Evolutionary conservation across 2,888 invertebrate species (phyloP).

Genomic region (Tinea trinotella): DNA sequence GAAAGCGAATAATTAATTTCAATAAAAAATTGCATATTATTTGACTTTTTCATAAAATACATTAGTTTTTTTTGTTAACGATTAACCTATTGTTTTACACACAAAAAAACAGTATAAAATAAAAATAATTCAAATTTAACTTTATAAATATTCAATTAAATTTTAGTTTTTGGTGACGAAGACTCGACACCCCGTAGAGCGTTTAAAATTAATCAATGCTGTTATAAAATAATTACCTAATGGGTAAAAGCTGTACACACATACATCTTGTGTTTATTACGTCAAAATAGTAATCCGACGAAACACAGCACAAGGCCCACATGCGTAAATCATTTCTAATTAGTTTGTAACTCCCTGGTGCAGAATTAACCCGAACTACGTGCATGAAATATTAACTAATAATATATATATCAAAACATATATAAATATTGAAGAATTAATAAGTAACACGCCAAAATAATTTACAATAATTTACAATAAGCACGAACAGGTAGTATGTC

Average conservation of each 20-base stretch:
- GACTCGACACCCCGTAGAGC: no score
- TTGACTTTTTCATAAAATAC: neutral
- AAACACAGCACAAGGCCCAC: slow-evolving; percentile 10
- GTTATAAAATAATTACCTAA: neutral
- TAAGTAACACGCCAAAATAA: neutral
- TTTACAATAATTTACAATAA: slow-evolving; percentile 6
- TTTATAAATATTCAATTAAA: no score
- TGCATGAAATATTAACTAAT: slow-evolving; percentile 9
- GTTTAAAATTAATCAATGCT: neutral
- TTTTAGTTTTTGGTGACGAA: no score
- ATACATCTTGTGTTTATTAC: neutral
- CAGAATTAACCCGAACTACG: slow-evolving; percentile 10
- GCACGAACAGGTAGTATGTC: neutral
- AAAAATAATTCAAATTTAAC: no score
- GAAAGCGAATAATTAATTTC: neutral
- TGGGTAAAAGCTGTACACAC: neutral
- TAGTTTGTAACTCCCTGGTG: slow-evolving; percentile 9
- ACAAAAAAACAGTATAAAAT: no score
- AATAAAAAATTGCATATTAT: slow-evolving; percentile 2
- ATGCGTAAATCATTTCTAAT: slow-evolving; percentile 18
- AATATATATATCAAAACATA: neutral
- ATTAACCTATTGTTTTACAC: no score
- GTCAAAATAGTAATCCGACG: slow-evolving; percentile 2
- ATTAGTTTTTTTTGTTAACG: no score
- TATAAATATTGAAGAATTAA: neutral